Evolutionary conservation across 1,140 invertebrate species (phyloP), one percentile per base, ranked within the genome.

Genomic region (Drosophila mojavensis): DNA sequence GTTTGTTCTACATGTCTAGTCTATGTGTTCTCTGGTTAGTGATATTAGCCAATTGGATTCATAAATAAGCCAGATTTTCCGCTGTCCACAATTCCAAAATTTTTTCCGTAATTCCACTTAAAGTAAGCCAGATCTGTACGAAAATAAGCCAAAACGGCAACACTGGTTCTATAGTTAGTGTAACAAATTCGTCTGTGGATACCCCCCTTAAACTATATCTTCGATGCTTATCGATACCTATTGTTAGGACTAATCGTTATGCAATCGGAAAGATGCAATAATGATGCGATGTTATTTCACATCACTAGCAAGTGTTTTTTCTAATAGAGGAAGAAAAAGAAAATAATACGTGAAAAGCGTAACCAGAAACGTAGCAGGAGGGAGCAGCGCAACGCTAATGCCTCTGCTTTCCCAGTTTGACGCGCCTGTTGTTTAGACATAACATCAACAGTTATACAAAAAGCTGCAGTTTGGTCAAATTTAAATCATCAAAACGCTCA

Each of bases 401-500:
- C 47, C 36, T 43, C 51, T 58, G 58, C 65, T 61, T 61, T 43
- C 33, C 13, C 28, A 53, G n/a, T 53, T 63, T 26, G 45, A 28
- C 48, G 64, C 45, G 45, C 20, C 55, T 20, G n/a, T 45, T 30
- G 17, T n/a, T 24, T 24, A 67, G 24, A 65, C 26, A 28, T 33
- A 54, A 43, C 62, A 58, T 30, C 53, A 71, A 45, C 51, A 45
- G 11, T 47, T 36, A 58, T n/a, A 63, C 5, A 50, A 20, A 50
- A 36, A 24, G 39, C 4, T 67, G 41, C 20, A 45, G 30, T 9
- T 64, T 33, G n/a, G 41, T 24, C 5, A 24, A 54, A 28, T 43
- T 24, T 41, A 58, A 75, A 54, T 56, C 48, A 58, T 26, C 48
- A 75, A 65, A 65, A 82, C 75, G 66, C 80, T 50, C 45, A 70